A percentile compares a stretch with the other conserved stretches of the same genome.
Conservation (phyloP, 2,113 vertebrate genomes). For the Stegastes partitus region DNA sequence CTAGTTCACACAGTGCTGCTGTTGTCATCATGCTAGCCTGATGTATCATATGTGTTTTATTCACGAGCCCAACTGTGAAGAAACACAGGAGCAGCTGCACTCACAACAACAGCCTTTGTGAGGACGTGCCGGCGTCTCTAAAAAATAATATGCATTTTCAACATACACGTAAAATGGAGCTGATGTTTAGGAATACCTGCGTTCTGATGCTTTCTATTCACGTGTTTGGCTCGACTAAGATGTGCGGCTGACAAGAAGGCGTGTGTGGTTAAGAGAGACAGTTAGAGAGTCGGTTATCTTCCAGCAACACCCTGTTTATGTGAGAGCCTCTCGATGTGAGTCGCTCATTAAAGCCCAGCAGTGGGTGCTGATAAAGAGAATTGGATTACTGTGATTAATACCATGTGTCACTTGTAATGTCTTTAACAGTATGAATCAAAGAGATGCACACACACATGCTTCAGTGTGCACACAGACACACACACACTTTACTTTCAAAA, state of each 20-base stretch:
- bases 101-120: too few species aligned
- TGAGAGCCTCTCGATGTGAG: constrained; percentile 46
- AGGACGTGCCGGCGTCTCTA: too few species aligned
- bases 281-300: constrained; percentile 59
- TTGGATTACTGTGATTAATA: constrained; percentile 82
- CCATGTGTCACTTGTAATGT: constrained; percentile 70
- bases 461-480: background rate
- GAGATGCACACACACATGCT: constrained; percentile 12
- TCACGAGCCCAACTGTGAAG: too few species aligned
- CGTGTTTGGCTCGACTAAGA: constrained; percentile 20
- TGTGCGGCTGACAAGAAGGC: constrained; percentile 36
- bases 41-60: too few species aligned
- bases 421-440: constrained; percentile 74
- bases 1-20: too few species aligned
- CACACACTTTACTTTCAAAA: constrained; percentile 38
- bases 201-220: background rate
- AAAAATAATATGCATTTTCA: constrained; percentile 15
- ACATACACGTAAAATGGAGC: background rate
- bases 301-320: constrained; percentile 44
- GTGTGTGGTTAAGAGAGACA: constrained; percentile 36
- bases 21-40: too few species aligned
- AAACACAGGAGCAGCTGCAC: too few species aligned
- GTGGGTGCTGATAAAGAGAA: constrained; percentile 78
- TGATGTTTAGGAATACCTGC: constrained; percentile 14
- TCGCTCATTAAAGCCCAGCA: constrained; percentile 69